Conservation (phyloP, 1,140 invertebrate species). For the Episyrphus balteatus region DNA sequence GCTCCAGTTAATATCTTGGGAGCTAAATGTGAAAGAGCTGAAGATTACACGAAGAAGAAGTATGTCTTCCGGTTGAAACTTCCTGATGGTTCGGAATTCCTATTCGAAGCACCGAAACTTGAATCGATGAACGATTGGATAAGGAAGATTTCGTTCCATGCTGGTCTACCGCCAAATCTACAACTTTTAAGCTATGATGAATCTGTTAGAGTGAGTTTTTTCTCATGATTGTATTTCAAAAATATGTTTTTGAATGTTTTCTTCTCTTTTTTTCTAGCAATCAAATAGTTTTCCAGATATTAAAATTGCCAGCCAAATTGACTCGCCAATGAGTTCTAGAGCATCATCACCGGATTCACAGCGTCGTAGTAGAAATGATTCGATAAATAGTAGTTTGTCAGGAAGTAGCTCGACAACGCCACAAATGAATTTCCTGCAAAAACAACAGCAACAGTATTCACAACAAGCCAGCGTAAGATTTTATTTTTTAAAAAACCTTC, state of each 20-base stretch:
- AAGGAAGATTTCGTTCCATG: constrained; percentile 87
- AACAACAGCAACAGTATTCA: constrained; percentile 37
- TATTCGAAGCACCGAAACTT: constrained; percentile 67
- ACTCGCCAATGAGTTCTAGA: constrained; percentile 33
- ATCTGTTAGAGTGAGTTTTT: constrained; percentile 27
- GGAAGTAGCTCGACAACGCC: constrained; percentile 18
- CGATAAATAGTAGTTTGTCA: constrained; percentile 8
- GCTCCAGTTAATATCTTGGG: constrained; percentile 85
- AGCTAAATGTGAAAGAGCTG: constrained; percentile 64
- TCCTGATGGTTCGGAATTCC: constrained; percentile 84
- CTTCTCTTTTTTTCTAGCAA: constrained; percentile 15
- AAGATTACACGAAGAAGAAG: constrained; percentile 92
- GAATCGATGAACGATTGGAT: constrained; percentile 86
- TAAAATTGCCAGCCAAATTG: constrained; percentile 26
- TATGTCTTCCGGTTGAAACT: constrained; percentile 82
- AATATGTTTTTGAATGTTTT: background rate
- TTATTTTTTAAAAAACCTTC: background rate
- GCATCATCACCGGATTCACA: constrained; percentile 36
- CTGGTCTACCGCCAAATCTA: constrained; percentile 76
- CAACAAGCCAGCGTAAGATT: constrained; percentile 6
- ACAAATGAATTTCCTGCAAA: constrained; percentile 34
- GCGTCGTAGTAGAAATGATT: constrained; percentile 19
- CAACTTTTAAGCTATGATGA: constrained; percentile 77
- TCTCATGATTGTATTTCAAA: background rate
- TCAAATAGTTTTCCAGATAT: constrained; percentile 35